Evolutionary conservation across 2,797 vertebrate species (phyloP), one percentile per base, ranked within the genome.

Genomic region (Poecilia wingei): DNA sequence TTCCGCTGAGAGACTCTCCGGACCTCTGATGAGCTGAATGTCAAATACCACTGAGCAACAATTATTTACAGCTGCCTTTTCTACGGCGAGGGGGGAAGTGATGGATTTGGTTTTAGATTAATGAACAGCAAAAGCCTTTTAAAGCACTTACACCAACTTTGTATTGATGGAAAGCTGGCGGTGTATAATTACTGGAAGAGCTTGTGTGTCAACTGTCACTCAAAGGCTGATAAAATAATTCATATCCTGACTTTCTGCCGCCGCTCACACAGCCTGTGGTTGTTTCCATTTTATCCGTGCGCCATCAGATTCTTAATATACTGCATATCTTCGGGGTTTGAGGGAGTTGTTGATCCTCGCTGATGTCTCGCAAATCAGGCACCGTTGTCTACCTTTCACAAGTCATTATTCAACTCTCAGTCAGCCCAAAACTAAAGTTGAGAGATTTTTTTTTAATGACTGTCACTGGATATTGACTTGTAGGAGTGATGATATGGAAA

Each of bases 71-170:
- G 90, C 82, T 79, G 80, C 78, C 87, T 85, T 87, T 53, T 84
- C 88, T 88, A 86, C 83, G 79, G 14, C 16, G 45, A 73, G 79
- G 85, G 88, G 90, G 74, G 80, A 77, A 64, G 20, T 84, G 88
- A 93, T 90, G 86, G 87, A 86, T 88, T 85, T 79, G 81, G 81
- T 81, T 88, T 89, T 78, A 91, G 88, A 93, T 91, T 85, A 90
- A 93, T 92, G 91, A 91, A 80, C 81, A 82, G 87, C 83, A 82
- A 93, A 92, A 91, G 79, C 84, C 81, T 87, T 82, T 89, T 89
- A 92, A 87, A 77, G 90, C 86, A 87, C 83, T 90, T 74, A 85
- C 55, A 86, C 25, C 81, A 81, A 87, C 88, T 84, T 79, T 73
- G 78, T 86, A 88, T 93, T 83, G 92, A 93, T 84, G 77, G 64